Conservation (phyloP, 2,888 invertebrate genomes). For the Schizaphis graminum region DNA sequence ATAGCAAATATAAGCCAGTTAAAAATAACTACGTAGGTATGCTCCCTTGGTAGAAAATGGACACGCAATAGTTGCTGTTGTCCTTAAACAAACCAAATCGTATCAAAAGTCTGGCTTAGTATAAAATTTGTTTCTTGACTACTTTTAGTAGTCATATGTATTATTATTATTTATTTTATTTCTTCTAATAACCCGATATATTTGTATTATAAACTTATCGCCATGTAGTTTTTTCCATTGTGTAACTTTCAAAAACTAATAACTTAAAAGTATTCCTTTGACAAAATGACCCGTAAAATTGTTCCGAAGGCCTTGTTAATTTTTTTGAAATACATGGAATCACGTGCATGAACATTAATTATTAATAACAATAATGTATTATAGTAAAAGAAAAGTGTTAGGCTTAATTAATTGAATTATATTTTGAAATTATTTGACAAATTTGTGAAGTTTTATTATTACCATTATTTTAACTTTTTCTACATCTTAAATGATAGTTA, state of each 20-base stretch:
- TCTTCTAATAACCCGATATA: not conserved
- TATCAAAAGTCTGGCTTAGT: not conserved
- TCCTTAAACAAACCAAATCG: conserved; percentile 7
- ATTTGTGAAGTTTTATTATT: not conserved
- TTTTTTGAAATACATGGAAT: not conserved
- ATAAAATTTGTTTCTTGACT: not conserved
- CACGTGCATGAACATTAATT: not conserved
- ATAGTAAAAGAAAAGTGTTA: not conserved
- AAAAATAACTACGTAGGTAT: not conserved
- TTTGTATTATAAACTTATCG: conserved; percentile 27
- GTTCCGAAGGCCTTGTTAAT: not conserved
- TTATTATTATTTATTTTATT: conserved; percentile 37
- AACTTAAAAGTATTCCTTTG: not conserved
- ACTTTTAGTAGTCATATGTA: not conserved
- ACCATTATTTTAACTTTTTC: not conserved
- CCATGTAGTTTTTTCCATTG: not conserved
- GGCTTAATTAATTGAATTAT: not conserved
- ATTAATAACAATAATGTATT: conserved; percentile 1
- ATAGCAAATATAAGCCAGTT: conserved; percentile 16
- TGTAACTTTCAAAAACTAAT: conserved; percentile 18
- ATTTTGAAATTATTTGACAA: not conserved
- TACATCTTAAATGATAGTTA: not conserved
- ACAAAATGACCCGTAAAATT: conserved; percentile 21
- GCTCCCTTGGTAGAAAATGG: conserved; percentile 18
- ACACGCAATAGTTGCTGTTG: not conserved